Evolutionary conservation across 2,113 vertebrate species (phyloP).

Genomic region (Epinephelus lanceolatus): DNA sequence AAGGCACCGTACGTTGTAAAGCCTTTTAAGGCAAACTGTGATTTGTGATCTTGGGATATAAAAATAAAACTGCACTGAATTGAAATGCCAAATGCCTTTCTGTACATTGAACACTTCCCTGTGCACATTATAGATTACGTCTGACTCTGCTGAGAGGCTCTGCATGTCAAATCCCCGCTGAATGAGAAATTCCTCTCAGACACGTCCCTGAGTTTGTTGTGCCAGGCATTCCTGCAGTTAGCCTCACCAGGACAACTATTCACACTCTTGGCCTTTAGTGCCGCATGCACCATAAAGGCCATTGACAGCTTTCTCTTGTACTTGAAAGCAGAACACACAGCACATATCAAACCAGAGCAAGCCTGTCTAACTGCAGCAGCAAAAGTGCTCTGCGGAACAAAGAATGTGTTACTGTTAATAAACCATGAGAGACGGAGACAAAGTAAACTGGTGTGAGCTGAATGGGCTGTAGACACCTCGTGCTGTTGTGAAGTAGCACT

Average conservation of each 20-base stretch:
- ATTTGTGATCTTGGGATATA: too few relatives aligned
- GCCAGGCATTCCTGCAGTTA: constrained; percentile 32
- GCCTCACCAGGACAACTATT: constrained; percentile 61
- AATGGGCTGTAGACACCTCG: constrained; percentile 22
- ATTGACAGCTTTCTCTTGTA: constrained; percentile 49
- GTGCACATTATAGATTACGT: background rate
- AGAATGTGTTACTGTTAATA: constrained; percentile 13
- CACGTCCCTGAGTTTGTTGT: background rate
- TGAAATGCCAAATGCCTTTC: constrained; percentile 28
- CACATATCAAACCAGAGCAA: constrained; percentile 30
- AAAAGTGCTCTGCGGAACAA: constrained; percentile 38
- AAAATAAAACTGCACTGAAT: too few relatives aligned
- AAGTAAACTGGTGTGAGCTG: constrained; percentile 40
- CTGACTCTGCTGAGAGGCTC: constrained; percentile 21
- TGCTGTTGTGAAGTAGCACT: constrained; percentile 14
- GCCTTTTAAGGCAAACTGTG: too few relatives aligned
- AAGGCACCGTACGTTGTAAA: too few relatives aligned
- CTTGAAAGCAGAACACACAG: constrained; percentile 34
- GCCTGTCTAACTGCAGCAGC: constrained; percentile 27
- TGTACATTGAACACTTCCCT: constrained; percentile 31
- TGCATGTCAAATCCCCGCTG: constrained; percentile 3
- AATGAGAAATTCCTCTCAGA: constrained; percentile 43
- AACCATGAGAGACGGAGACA: constrained; percentile 11
- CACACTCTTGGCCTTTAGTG: constrained; percentile 53
- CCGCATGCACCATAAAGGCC: constrained; percentile 29